A percentile compares a stretch with the other conserved stretches of the same genome.
These are phyloP conservation scores for Tetranychus cinnabarinus DNA, from an alignment of 1,140 invertebrate genomes.

Conservation along the genomic window DNA sequence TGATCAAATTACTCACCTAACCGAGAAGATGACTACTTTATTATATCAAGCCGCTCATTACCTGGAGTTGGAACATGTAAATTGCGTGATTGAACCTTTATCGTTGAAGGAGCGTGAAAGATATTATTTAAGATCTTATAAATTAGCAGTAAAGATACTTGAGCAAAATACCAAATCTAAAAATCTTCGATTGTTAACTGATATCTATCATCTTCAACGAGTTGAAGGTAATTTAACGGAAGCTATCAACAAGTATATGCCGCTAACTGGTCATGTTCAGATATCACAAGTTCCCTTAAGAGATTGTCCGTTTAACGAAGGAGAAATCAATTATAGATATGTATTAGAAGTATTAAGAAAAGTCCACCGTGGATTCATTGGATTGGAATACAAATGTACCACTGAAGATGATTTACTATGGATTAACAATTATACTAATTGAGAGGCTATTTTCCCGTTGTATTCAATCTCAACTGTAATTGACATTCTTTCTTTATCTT, in stretches of 20 bases:
- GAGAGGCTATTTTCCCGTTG: too few relatives aligned
- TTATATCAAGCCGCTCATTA: background rate
- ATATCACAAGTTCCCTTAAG: conserved; percentile 7
- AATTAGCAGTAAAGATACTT: conserved; percentile 1
- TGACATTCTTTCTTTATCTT: too few relatives aligned
- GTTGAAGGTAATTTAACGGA: conserved; percentile 7
- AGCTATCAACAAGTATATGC: background rate
- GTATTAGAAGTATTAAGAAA: background rate
- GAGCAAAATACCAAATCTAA: conserved; percentile 3
- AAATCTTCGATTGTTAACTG: conserved; percentile 6
- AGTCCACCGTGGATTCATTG: background rate
- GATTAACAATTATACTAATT: background rate
- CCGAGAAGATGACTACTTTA: background rate
- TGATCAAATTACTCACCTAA: background rate
- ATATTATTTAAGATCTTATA: conserved; percentile 9
- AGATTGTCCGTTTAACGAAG: conserved; percentile 5
- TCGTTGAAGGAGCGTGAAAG: background rate
- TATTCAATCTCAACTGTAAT: too few relatives aligned
- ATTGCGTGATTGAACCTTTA: conserved; percentile 7
- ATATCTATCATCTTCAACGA: conserved; percentile 8
- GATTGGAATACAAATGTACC: background rate
- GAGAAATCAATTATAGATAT: conserved; percentile 9
- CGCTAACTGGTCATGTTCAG: conserved; percentile 8
- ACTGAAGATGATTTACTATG: background rate
- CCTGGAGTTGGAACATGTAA: background rate